A percentile compares a stretch with the other conserved stretches of the same genome.
Conservation (phyloP, 2,113 vertebrate species). For the Channa argus region DNA sequence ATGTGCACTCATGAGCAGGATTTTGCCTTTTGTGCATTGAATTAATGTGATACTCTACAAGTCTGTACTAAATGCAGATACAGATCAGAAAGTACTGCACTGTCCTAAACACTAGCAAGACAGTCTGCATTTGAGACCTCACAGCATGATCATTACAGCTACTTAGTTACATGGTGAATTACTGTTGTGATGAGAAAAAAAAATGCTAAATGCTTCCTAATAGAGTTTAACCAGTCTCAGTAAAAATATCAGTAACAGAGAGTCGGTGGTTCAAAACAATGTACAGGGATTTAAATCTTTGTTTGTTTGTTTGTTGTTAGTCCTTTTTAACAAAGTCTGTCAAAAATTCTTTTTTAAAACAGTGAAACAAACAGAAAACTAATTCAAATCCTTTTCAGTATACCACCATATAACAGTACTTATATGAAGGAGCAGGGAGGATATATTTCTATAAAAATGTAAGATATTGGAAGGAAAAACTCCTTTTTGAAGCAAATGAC, state of each 20-base stretch:
- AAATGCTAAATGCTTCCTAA: too few species aligned
- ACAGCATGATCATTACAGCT: neutral
- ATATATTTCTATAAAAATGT: neutral
- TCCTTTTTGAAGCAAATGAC: too few species aligned
- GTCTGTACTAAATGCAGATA: neutral
- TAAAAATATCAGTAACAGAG: too few species aligned
- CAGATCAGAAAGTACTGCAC: neutral
- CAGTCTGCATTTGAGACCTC: neutral
- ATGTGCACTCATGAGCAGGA: slow-evolving; percentile 20
- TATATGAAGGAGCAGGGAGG: neutral
- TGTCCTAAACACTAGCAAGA: neutral
- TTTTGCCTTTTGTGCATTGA: slow-evolving; percentile 32
- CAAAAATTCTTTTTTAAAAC: neutral
- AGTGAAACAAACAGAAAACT: too few species aligned
- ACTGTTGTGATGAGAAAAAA: too few species aligned
- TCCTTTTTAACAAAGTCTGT: neutral
- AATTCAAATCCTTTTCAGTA: neutral
- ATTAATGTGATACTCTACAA: neutral
- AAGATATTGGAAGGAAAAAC: neutral
- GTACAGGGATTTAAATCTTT: too few species aligned
- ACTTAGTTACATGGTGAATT: too few species aligned
- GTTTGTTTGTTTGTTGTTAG: neutral
- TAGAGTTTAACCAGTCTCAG: too few species aligned
- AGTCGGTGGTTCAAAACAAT: too few species aligned
- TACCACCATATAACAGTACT: neutral